These are phyloP conservation scores for Drosophila crucigera DNA, from an alignment of 2,888 invertebrate genomes.

Conservation along the genomic window DNA sequence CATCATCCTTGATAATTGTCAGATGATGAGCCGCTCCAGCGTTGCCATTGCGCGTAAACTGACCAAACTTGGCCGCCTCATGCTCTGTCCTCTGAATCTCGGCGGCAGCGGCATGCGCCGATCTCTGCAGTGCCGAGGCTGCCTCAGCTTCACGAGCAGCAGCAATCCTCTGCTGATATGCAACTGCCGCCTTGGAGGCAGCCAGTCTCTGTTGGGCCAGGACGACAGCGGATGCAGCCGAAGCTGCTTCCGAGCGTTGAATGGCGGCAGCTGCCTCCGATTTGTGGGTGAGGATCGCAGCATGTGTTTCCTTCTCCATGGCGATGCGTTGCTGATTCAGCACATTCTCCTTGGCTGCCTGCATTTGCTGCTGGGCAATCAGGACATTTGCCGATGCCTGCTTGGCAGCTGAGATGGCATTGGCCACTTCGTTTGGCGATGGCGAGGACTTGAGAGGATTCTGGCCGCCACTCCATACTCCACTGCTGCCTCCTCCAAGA, in stretches of 20 bases:
- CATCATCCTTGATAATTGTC: slow-evolving; percentile 87
- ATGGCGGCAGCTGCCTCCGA: slow-evolving; percentile 89
- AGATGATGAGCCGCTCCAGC: slow-evolving; percentile 87
- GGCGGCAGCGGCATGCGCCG: slow-evolving; percentile 90
- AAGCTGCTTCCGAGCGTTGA: slow-evolving; percentile 89
- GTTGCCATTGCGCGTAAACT: slow-evolving; percentile 87
- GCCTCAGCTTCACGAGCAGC: slow-evolving; percentile 91
- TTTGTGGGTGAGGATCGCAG: slow-evolving; percentile 88
- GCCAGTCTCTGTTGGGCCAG: slow-evolving; percentile 90
- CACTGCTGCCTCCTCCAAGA: slow-evolving; percentile 22
- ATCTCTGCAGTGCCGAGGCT: slow-evolving; percentile 89
- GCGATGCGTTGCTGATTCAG: slow-evolving; percentile 90
- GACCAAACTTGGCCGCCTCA: slow-evolving; percentile 88
- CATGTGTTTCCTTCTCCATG: slow-evolving; percentile 90
- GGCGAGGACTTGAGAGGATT: slow-evolving; percentile 71
- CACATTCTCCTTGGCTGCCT: slow-evolving; percentile 90
- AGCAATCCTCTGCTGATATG: slow-evolving; percentile 90
- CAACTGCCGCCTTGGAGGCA: slow-evolving; percentile 89
- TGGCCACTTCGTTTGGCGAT: slow-evolving; percentile 89
- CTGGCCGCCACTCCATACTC: slow-evolving; percentile 49
- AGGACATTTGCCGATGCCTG: slow-evolving; percentile 90
- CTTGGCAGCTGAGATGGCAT: slow-evolving; percentile 90
- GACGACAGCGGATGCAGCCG: slow-evolving; percentile 89
- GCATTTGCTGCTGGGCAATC: slow-evolving; percentile 90
- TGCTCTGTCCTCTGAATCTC: slow-evolving; percentile 89